A percentile compares a stretch with the other conserved stretches of the same genome.
These are phyloP conservation scores for Agraylea sexmaculata DNA, from an alignment of 1,140 invertebrate genomes.

Conservation along the genomic window DNA sequence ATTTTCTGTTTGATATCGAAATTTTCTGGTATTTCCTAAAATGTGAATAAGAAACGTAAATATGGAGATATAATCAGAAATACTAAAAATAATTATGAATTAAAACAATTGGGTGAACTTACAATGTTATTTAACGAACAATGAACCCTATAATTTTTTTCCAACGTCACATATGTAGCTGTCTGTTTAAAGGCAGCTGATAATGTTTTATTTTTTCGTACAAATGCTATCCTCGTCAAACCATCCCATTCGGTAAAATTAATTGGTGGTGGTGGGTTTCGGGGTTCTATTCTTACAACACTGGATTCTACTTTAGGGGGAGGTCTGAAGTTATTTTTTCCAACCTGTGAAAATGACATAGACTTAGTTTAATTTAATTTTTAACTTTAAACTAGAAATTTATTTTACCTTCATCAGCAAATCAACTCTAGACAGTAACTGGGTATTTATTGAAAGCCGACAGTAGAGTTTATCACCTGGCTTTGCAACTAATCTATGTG, in stretches of 20 bases:
- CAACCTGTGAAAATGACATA: slow-evolving; percentile 50
- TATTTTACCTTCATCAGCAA: slow-evolving; percentile 93
- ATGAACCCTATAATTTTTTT: slow-evolving; percentile 86
- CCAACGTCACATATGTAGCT: slow-evolving; percentile 67
- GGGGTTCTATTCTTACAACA: slow-evolving; percentile 95
- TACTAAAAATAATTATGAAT: too few relatives aligned
- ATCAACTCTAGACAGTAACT: slow-evolving; percentile 88
- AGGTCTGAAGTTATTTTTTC: slow-evolving; percentile 96
- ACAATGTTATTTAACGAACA: slow-evolving; percentile 82
- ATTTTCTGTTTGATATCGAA: slow-evolving; percentile 83
- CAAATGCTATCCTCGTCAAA: slow-evolving; percentile 85
- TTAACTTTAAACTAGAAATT: slow-evolving; percentile 6
- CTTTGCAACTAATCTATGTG: slow-evolving; percentile 89
- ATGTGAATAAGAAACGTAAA: slow-evolving; percentile 23
- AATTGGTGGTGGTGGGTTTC: slow-evolving; percentile 90
- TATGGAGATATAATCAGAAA: slow-evolving; percentile 3
- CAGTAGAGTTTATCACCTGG: slow-evolving; percentile 97
- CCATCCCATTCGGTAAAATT: slow-evolving; percentile 99
- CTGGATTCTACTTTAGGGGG: slow-evolving; percentile 98
- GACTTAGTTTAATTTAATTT: too few relatives aligned
- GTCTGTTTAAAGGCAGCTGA: slow-evolving; percentile 75
- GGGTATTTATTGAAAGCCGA: slow-evolving; percentile 91
- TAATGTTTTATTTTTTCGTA: slow-evolving; percentile 91
- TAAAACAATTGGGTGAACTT: slow-evolving; percentile 25
- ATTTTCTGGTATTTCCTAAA: slow-evolving; percentile 62